Evolutionary conservation across 2,888 invertebrate species (phyloP).

Genomic region (Pelosia muscerda): DNA sequence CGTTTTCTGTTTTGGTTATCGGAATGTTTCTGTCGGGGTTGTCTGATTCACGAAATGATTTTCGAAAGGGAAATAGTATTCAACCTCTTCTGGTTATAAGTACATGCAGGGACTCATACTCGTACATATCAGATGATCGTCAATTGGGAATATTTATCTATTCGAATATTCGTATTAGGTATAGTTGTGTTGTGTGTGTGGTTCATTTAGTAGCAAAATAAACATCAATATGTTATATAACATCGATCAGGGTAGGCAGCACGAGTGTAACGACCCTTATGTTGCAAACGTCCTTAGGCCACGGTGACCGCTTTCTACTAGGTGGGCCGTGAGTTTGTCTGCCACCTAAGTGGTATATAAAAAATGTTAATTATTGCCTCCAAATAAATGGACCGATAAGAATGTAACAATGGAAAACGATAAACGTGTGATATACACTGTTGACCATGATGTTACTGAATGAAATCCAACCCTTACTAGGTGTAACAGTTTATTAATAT

Average conservation of each 20-base stretch:
- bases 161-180: slow-evolving; percentile 17
- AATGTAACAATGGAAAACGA: slow-evolving; percentile 29
- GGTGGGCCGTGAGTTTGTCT: no score
- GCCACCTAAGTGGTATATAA: no score
- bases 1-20: slow-evolving; percentile 32
- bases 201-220: slow-evolving; percentile 24
- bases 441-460: neutral
- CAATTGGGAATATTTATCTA: neutral
- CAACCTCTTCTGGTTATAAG: slow-evolving; percentile 19
- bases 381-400: slow-evolving; percentile 35
- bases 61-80: slow-evolving; percentile 10
- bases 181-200: no score
- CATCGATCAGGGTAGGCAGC: no score
- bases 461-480: neutral
- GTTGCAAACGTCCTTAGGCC: no score
- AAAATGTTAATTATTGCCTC: no score
- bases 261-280: no score
- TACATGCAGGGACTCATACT: neutral
- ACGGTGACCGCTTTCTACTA: no score
- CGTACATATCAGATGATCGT: neutral
- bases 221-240: neutral
- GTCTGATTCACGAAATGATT: slow-evolving; percentile 31
- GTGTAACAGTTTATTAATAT: slow-evolving; percentile 48
- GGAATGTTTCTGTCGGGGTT: slow-evolving; percentile 21
- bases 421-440: slow-evolving; percentile 20